A percentile compares a stretch with the other conserved stretches of the same genome.
phyloP scores from a whole-genome alignment of 2,888 invertebrate species.

The Drosophila prostipennis region DNA sequence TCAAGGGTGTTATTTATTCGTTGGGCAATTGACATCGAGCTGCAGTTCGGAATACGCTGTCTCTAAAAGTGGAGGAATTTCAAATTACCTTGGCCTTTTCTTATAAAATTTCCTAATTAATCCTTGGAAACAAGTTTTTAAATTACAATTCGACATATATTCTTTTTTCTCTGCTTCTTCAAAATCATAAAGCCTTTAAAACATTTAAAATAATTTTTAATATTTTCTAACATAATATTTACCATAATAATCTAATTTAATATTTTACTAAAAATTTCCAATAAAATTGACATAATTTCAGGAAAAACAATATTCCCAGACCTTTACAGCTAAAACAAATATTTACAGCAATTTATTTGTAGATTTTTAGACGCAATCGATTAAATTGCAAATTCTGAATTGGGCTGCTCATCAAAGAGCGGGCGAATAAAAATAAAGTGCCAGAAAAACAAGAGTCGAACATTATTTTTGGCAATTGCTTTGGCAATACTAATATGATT shows the following conservation, averaged over 20 bases:
- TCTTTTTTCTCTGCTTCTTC: no score
- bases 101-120: not conserved
- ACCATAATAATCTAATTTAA: no score
- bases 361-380: slow-evolving; percentile 59
- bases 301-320: not conserved
- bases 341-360: slow-evolving; percentile 56
- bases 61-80: not conserved
- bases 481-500: slow-evolving; percentile 69
- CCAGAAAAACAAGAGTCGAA: slow-evolving; percentile 42
- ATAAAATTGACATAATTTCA: not conserved
- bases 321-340: slow-evolving; percentile 13
- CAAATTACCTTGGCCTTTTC: not conserved
- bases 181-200: no score
- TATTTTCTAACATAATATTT: no score
- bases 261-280: not conserved
- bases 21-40: slow-evolving; percentile 27
- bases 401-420: slow-evolving; percentile 56
- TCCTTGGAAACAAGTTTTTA: no score
- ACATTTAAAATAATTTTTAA: no score
- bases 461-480: slow-evolving; percentile 41
- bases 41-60: not conserved
- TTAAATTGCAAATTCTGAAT: slow-evolving; percentile 70
- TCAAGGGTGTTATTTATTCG: slow-evolving; percentile 65
- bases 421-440: slow-evolving; percentile 41
- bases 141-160: no score